Evolutionary conservation across 2,113 vertebrate species (phyloP), one percentile per base, ranked within the genome.

Genomic region (Trogon melanurus): DNA sequence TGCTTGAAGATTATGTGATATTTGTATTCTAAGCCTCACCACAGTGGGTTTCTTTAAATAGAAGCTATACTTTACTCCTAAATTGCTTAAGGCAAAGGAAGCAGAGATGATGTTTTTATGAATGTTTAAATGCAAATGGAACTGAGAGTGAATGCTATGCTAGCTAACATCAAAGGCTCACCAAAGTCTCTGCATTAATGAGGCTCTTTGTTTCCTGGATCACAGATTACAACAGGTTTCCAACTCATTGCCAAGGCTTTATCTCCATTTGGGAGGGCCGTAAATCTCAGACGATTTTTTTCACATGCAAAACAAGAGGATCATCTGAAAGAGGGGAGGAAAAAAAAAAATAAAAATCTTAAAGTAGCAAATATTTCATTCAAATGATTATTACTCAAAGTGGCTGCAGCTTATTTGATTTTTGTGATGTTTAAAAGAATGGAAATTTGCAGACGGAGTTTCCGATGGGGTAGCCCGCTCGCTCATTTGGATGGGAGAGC

Each of bases 131-230:
- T 98, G 96, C 97, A 97, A 97, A 98, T 97, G 95, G 96, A 95
- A 96, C 92, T 87, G 97, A 98, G 98, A 98, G 98, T 98, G 98
- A 99, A 98, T 98, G 98, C 98, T 97, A 98, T 98, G 98, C 97
- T 97, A 97, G 98, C 98, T 98, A 97, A 99, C 98, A 98, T 99
- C 98, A 99, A 99, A 99, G 98, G 98, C 97, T 98, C 97, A 97
- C 96, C 97, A 97, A 98, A 97, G 98, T 98, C 98, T 99, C 97
- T 98, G 98, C 98, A 99, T 99, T 99, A 99, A 99, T 98, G 98
- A 99, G 98, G 97, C 97, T 98, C 98, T 99, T 99, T 99, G 99
- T 99, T 99, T 99, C 98, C 98, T 98, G 98, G 97, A 98, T 98
- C 98, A 98, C 98, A 98, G 98, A 98, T 99, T 98, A 99, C 98